Percentiles rank a stretch among this genome's conserved stretches.
Evolutionary conservation across 2,113 vertebrate genomes (phyloP).

Genomic region (Charadrius vociferus): DNA sequence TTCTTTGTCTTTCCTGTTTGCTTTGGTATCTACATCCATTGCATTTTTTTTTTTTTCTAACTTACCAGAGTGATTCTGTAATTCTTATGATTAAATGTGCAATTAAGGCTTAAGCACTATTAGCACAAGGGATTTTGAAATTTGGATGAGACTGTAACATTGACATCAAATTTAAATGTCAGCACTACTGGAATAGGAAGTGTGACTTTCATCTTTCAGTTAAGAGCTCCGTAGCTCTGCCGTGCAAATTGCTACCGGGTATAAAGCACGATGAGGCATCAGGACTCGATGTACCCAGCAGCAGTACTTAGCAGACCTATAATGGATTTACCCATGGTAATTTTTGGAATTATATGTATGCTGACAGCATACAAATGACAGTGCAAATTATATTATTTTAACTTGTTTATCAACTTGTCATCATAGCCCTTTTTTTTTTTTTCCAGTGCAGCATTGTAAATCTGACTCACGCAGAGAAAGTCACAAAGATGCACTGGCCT

Average conservation of each 20-base stretch:
- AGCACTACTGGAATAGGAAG: neutral
- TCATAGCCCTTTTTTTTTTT: neutral
- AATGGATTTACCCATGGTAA: neutral
- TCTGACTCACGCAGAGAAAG: slow-evolving; percentile 7
- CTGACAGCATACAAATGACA: neutral
- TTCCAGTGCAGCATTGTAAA: neutral
- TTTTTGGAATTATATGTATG: neutral
- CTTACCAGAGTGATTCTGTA: neutral
- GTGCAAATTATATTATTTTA: slow-evolving; percentile 35
- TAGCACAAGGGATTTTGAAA: slow-evolving; percentile 8
- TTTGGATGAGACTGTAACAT: neutral
- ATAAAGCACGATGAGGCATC: neutral
- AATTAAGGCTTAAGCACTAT: slow-evolving; percentile 25
- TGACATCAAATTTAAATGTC: neutral
- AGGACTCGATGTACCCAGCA: neutral
- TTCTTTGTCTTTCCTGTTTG: neutral
- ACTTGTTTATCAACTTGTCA: slow-evolving; percentile 53
- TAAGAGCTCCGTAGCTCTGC: neutral
- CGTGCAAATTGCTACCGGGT: neutral
- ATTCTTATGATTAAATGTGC: slow-evolving; percentile 46
- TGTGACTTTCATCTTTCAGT: neutral
- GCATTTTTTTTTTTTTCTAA: neutral
- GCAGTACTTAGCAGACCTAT: neutral
- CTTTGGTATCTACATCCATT: neutral
- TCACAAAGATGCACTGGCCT: neutral